Evolutionary conservation across 2,113 vertebrate species (phyloP).

Genomic region (Alethe diademata): DNA sequence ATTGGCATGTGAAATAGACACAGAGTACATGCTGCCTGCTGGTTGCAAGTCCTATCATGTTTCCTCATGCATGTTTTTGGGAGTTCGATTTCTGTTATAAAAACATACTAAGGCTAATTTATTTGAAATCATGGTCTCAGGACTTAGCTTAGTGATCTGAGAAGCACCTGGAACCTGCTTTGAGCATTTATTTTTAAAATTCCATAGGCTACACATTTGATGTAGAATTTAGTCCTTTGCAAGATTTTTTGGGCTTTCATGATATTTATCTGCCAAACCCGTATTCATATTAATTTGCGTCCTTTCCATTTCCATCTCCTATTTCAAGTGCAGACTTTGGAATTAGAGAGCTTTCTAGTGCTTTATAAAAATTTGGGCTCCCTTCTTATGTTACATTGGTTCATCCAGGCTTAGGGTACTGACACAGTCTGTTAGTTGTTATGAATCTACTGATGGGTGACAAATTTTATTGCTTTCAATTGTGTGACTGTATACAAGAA

Average conservation of each 20-base stretch:
- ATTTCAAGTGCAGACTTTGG: background rate
- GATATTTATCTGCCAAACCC: background rate
- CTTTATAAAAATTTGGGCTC: background rate
- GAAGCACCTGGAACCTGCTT: background rate
- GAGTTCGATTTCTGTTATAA: background rate
- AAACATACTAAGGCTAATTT: background rate
- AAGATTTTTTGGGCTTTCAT: background rate
- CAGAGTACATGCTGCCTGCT: background rate
- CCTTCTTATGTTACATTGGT: background rate
- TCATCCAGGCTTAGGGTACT: background rate
- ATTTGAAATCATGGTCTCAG: background rate
- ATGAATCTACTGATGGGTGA: background rate
- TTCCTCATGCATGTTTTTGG: background rate
- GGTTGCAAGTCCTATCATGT: background rate
- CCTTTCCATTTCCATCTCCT: background rate
- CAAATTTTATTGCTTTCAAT: background rate
- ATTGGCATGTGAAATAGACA: background rate
- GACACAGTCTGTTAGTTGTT: background rate
- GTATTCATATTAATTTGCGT: background rate
- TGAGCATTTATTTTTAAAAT: background rate
- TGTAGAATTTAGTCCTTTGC: background rate
- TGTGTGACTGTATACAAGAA: background rate
- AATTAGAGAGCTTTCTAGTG: background rate
- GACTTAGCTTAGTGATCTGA: background rate
- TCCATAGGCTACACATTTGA: background rate